Conservation (phyloP, 2,888 invertebrate species). For the Listrodromus nycthemerus region DNA sequence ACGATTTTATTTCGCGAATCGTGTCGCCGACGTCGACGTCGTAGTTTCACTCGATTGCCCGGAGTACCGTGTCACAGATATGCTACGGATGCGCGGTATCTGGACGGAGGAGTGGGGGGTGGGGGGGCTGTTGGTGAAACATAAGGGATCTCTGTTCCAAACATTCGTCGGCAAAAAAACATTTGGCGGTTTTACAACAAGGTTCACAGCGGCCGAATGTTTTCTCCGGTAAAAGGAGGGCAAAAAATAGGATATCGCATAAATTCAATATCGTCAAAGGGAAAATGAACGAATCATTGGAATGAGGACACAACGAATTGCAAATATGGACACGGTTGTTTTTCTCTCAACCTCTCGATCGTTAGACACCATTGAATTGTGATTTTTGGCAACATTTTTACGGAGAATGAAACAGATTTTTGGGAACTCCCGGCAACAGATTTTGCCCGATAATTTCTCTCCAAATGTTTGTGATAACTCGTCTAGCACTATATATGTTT, state of each 20-base stretch:
- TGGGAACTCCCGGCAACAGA: neutral
- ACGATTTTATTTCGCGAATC: constrained; percentile 43
- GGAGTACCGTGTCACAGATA: constrained; percentile 37
- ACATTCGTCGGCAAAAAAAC: neutral
- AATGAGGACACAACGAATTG: neutral
- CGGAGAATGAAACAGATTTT: neutral
- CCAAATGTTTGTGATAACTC: neutral
- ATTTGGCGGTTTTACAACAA: constrained; percentile 21
- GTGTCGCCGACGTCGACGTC: constrained; percentile 19
- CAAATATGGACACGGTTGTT: neutral
- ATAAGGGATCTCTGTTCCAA: constrained; percentile 9
- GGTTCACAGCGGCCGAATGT: neutral
- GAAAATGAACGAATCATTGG: neutral
- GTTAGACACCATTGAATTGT: neutral
- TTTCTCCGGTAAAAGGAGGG: neutral
- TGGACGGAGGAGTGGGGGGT: too few relatives aligned
- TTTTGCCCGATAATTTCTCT: too few relatives aligned
- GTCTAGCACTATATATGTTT: neutral
- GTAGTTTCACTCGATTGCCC: constrained; percentile 32
- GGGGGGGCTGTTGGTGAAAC: constrained; percentile 10
- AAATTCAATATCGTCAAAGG: constrained; percentile 8
- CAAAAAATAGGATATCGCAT: constrained; percentile 2
- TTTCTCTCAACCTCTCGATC: neutral
- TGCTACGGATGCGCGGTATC: neutral
- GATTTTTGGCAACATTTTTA: neutral